Base-by-base conservation (phyloP, 2,797 vertebrate genomes). In the Cyprinodon diabolis region DNA sequence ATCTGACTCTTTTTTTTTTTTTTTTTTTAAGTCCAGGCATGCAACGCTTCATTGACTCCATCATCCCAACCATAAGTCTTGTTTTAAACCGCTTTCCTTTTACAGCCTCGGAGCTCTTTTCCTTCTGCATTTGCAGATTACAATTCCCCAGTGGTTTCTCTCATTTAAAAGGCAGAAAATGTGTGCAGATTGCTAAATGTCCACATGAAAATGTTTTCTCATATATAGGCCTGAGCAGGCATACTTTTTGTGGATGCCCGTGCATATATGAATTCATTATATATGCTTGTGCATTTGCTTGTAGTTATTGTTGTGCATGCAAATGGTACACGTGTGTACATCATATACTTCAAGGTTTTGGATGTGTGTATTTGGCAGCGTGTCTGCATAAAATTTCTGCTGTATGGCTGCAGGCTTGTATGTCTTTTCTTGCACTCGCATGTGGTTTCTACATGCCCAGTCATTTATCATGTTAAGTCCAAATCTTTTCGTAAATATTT, bases 111-210 rank as follows among this genome's bases (percentile, higher is more conserved):
- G 84, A 90, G 84, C 79, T 82, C 86, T 91, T 91, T 92, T 87
- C 90, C 90, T 84, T 90, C 87, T 90, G 89, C 90, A 84, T 85
- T 78, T 77, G 85, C 89, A 93, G 89, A 91, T 91, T 93, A 80
- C 84, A 87, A 90, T 92, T 92, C 93, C 91, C 88, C 90, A 92
- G 92, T 93, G 92, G 92, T 92, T 93, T 91, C 86, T 91, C 86
- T 94, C 87, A 92, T 90, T 90, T 90, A 72, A 91, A 91, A 92
- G 84, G 82, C 91, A 88, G 81, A 91, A 91, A 90, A 88, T 88
- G 82, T 87, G 83, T 86, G 84, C 56, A 82, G 74, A 77, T 54
- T 79, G 51, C 51, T 71, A 80, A 84, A 76, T 77, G 76, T 89
- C 82, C 83, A 84, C 85, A 62, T 74, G 77, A 67, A 48, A 67